phyloP scores from a whole-genome alignment of 2,113 vertebrate species.

The Ailuropoda melanoleuca region DNA sequence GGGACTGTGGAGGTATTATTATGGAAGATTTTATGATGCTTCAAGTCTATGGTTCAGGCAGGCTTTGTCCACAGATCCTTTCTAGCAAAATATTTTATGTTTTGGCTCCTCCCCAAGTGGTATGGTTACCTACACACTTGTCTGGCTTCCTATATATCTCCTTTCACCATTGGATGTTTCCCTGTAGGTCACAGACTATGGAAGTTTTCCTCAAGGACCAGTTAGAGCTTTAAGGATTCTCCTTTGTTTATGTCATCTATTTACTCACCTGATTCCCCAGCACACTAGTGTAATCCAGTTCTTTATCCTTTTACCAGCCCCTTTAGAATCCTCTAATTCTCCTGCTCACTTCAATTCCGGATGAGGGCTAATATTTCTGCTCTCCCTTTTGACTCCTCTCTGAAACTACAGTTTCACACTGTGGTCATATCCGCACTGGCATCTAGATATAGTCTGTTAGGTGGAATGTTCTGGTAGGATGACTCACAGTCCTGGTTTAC shows the following conservation, averaged over 20 bases:
- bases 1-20: neutral
- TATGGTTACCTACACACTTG: too few relatives aligned
- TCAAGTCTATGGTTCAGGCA: neutral
- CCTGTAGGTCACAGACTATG: neutral
- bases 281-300: neutral
- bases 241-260: neutral
- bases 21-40: neutral
- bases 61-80: neutral
- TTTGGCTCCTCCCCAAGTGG: neutral
- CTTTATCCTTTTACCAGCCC: neutral
- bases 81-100: neutral
- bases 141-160: neutral
- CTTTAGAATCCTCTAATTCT: neutral
- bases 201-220: neutral
- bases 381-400: neutral
- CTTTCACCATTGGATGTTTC: neutral
- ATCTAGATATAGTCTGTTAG: neutral
- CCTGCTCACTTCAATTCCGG: neutral
- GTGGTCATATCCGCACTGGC: neutral
- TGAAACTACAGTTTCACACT: neutral
- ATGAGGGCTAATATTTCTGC: neutral
- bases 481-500: neutral
- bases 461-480: neutral
- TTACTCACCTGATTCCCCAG: neutral
- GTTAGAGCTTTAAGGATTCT: neutral